These are phyloP conservation scores for Dioctria rufipes DNA, from an alignment of 2,888 invertebrate genomes.

Conservation along the genomic window DNA sequence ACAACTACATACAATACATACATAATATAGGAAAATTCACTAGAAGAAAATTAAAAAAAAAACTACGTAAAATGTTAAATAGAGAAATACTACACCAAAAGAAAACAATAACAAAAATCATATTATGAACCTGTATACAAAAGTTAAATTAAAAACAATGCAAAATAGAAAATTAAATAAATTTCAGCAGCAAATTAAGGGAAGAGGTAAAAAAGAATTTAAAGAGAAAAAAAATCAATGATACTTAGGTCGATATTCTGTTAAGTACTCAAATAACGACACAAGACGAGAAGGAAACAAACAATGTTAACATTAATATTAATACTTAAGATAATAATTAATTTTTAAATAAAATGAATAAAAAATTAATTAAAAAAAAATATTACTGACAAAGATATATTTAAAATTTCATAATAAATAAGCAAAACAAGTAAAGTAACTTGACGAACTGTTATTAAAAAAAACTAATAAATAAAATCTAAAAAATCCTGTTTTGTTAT, in stretches of 20 bases:
- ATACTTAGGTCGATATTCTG: slow-evolving; percentile 59
- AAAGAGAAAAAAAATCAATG: slow-evolving; percentile 54
- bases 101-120: slow-evolving; percentile 48
- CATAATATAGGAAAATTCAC: slow-evolving; percentile 44
- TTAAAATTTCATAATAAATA: slow-evolving; percentile 58
- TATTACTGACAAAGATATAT: slow-evolving; percentile 55
- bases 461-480: slow-evolving; percentile 52
- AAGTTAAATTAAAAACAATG: slow-evolving; percentile 27
- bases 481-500: slow-evolving; percentile 28
- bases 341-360: slow-evolving; percentile 62
- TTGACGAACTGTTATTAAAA: slow-evolving; percentile 55
- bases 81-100: slow-evolving; percentile 39
- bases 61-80: slow-evolving; percentile 47
- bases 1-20: slow-evolving; percentile 27
- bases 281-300: slow-evolving; percentile 32
- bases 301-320: slow-evolving; percentile 61
- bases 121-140: slow-evolving; percentile 36
- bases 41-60: slow-evolving; percentile 22
- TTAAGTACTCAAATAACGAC: slow-evolving; percentile 52
- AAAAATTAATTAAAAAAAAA: slow-evolving; percentile 58
- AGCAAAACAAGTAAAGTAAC: slow-evolving; percentile 55
- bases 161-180: slow-evolving; percentile 38
- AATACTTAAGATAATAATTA: slow-evolving; percentile 59
- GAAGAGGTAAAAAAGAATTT: slow-evolving; percentile 53
- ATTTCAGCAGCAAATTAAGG: slow-evolving; percentile 25